A percentile compares a stretch with the other conserved stretches of the same genome.
Evolutionary conservation across 2,888 invertebrate species (phyloP).

Genomic region (Hypsopygia costalis): DNA sequence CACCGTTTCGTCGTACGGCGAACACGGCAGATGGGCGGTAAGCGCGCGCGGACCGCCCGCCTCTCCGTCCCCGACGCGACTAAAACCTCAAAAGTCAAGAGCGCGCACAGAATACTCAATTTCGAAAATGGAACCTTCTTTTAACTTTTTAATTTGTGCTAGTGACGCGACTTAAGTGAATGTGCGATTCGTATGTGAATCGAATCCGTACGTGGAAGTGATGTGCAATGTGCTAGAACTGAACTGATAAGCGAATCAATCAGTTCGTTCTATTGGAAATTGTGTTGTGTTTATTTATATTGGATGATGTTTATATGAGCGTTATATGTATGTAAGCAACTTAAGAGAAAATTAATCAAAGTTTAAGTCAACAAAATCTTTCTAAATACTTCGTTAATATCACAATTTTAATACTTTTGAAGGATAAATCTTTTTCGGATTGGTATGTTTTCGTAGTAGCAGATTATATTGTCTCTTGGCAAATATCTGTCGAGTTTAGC

Average conservation of each 20-base stretch:
- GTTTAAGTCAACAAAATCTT: no score
- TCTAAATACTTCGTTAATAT: no score
- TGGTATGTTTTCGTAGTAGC: constrained; percentile 8
- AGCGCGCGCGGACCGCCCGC: constrained; percentile 53
- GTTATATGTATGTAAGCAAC: no score
- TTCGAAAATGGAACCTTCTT: constrained; percentile 13
- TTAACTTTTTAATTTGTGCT: constrained; percentile 8
- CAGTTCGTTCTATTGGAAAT: constrained; percentile 1
- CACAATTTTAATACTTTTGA: neutral
- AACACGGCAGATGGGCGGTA: constrained; percentile 59
- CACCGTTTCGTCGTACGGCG: constrained; percentile 27
- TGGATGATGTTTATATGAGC: no score
- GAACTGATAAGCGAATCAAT: constrained; percentile 8
- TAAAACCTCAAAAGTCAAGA: constrained; percentile 11
- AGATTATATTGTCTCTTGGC: constrained; percentile 5
- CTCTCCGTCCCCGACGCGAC: constrained; percentile 23
- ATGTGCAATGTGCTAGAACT: constrained; percentile 8
- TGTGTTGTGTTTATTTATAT: constrained; percentile 2
- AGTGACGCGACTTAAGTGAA: constrained; percentile 13
- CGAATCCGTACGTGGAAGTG: constrained; percentile 1
- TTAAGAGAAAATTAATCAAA: no score
- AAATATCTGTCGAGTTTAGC: constrained; percentile 23
- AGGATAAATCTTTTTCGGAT: neutral
- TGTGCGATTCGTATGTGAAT: neutral
- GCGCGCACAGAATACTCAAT: constrained; percentile 8